Base-by-base conservation (phyloP, 23 tunicate genomes). In the Aplidium turbinatum region DNA sequence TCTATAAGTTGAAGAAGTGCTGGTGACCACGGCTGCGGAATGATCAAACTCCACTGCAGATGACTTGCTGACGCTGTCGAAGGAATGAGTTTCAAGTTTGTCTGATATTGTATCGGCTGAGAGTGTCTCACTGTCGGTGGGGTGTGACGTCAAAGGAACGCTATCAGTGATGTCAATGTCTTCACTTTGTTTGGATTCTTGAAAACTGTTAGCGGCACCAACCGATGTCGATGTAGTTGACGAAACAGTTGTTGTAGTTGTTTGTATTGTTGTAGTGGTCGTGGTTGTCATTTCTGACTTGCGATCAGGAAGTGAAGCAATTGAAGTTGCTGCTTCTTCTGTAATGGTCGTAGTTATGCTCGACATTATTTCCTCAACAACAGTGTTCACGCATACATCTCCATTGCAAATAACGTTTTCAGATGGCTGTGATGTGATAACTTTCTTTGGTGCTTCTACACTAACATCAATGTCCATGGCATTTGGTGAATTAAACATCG, bases 41-140 rank as follows among this genome's bases (percentile, higher is more conserved):
- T 72, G 63, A 32, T 72, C 78, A 4, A 72, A 11, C 26, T 16
- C 42, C 78, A 52, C 32, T 6, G 63, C 3, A 3, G 78, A 72
- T 4, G 63, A 35, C 5, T 72, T 31, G 7, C 22, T 29, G 21
- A n/a, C 61, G 68, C 36, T 26, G 38, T 30, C 24, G 25, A 20
- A 18, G 22, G 22, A 19, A 18, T 19, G 25, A 18, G n/a, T n/a
- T n/a, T n/a, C n/a, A n/a, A n/a, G n/a, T n/a, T n/a, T n/a, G n/a
- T n/a, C n/a, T n/a, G n/a, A n/a, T n/a, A n/a, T n/a, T n/a, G n/a
- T n/a, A n/a, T n/a, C n/a, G n/a, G n/a, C n/a, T n/a, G n/a, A n/a
- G n/a, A n/a, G n/a, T n/a, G n/a, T n/a, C n/a, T n/a, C n/a, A n/a
- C n/a, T n/a, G n/a, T n/a, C n/a, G n/a, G n/a, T n/a, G n/a, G n/a